Base-by-base conservation (phyloP, 2,113 vertebrate species). In the Chaetops frenatus region DNA sequence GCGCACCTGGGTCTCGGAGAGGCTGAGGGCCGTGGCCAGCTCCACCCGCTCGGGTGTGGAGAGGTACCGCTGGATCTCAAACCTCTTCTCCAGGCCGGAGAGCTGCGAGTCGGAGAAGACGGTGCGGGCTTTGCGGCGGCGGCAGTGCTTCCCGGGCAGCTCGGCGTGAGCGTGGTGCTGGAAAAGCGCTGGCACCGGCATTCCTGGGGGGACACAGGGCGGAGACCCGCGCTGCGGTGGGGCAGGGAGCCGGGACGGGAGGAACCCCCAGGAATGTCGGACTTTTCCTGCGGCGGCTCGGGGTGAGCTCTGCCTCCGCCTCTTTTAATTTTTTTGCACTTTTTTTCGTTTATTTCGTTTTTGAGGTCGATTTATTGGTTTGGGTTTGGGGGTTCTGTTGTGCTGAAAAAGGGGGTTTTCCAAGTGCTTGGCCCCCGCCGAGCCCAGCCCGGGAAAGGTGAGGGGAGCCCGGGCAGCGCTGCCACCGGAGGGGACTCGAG, bases 101-200 rank as follows among this genome's bases (percentile, higher is more conserved):
- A 99, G 98, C 98, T 99, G 99, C 4, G 99, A 99, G 97, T 99
- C 99, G 4, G 99, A 99, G 97, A 99, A 99, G 3, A 99, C 99
- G 6, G 99, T 99, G 90, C 99, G 97, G 66, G 99, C 99, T 91
- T 99, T 99, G 90, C 99, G 98, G 86, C 99, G 99, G 81, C 99
- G 97, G 96, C 99, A 99, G 91, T 99, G 99, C 86, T 99, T 99
- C 35, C 99, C 99, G 1, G 99, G 99, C 71, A 99, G 95, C 94
- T 99, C 99, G 2, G 98, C 97, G 90, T 99, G 99, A 79, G 96
- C 96, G 14, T 97, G 97, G 70, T 98, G 99, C 97, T 98, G 99
- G 97, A 99, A 99, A 18, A 99, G 96, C 21, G 99, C 98, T 1
- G 99, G 99, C 93, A 99, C 98, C 53, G 99, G 99, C 98, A 99